Percentiles rank a stretch among this genome's conserved stretches.
Conservation (phyloP, 2,888 invertebrate species). For the Oligia latruncula region DNA sequence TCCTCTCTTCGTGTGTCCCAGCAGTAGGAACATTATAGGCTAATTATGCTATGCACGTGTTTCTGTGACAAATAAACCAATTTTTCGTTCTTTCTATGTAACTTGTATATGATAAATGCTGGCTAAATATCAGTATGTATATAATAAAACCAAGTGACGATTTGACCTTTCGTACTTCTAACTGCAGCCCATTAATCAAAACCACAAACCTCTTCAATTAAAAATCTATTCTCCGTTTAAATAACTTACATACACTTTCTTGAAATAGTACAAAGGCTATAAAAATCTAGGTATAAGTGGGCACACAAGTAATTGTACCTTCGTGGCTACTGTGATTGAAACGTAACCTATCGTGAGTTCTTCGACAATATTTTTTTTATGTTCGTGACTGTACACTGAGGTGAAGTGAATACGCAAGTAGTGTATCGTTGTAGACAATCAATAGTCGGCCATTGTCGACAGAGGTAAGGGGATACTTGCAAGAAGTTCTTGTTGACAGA, state of each 20-base stretch:
- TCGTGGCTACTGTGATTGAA: slow-evolving; percentile 73
- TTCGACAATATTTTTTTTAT: slow-evolving; percentile 56
- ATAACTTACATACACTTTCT: slow-evolving; percentile 11
- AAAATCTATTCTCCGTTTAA: slow-evolving; percentile 1
- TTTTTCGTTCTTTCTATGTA: not conserved
- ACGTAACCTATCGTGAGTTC: slow-evolving; percentile 73
- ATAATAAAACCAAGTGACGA: not conserved
- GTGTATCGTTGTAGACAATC: slow-evolving; percentile 42
- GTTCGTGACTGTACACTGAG: slow-evolving; percentile 61
- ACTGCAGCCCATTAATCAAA: not conserved
- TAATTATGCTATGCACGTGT: too few relatives aligned
- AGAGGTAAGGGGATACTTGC: slow-evolving; percentile 4
- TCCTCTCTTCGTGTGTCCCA: too few relatives aligned
- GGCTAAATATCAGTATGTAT: not conserved
- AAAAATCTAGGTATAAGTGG: slow-evolving; percentile 45
- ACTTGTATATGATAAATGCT: not conserved
- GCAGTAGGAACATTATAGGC: too few relatives aligned
- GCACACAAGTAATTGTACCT: slow-evolving; percentile 67
- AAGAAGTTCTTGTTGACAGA: not conserved
- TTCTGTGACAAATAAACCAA: not conserved
- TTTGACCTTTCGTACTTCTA: not conserved
- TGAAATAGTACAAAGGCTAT: slow-evolving; percentile 16
- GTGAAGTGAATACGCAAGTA: slow-evolving; percentile 53
- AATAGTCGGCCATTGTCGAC: slow-evolving; percentile 34
- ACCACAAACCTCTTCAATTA: not conserved